A percentile compares a stretch with the other conserved stretches of the same genome.
Conservation (phyloP, 2,888 invertebrate genomes). For the Dasysyrphus tricinctus region DNA sequence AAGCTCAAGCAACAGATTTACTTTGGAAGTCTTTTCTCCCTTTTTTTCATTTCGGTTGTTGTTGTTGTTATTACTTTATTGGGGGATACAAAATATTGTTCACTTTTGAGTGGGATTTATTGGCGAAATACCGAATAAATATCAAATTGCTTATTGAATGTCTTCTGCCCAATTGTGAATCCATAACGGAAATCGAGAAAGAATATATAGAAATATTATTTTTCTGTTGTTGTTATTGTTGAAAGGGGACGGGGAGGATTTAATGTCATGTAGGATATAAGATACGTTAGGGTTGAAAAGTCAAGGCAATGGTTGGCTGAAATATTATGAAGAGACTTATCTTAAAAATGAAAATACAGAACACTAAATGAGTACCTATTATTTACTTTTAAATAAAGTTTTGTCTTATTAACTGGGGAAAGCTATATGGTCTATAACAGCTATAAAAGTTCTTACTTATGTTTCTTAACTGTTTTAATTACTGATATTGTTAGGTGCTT, state of each 20-base stretch:
- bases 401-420: neutral
- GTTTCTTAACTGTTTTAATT: no score
- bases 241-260: neutral
- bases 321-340: neutral
- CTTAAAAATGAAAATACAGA: neutral
- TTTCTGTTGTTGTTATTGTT: neutral
- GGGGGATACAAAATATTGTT: conserved; percentile 31
- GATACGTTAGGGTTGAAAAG: conserved; percentile 12
- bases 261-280: neutral
- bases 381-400: neutral
- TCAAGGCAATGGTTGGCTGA: neutral
- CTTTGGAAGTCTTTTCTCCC: neutral
- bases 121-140: conserved; percentile 28
- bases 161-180: conserved; percentile 58
- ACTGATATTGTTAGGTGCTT: no score
- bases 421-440: no score
- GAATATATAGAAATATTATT: conserved; percentile 6
- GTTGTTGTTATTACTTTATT: conserved; percentile 13
- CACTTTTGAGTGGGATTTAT: conserved; percentile 60
- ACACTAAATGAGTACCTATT: neutral
- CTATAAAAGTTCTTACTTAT: no score
- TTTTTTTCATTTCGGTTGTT: neutral
- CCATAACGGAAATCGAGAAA: conserved; percentile 48
- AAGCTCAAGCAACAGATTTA: conserved; percentile 62
- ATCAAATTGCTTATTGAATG: conserved; percentile 67